Base-by-base conservation (phyloP, 2,888 invertebrate species). In the Eucriotettix oculatus region DNA sequence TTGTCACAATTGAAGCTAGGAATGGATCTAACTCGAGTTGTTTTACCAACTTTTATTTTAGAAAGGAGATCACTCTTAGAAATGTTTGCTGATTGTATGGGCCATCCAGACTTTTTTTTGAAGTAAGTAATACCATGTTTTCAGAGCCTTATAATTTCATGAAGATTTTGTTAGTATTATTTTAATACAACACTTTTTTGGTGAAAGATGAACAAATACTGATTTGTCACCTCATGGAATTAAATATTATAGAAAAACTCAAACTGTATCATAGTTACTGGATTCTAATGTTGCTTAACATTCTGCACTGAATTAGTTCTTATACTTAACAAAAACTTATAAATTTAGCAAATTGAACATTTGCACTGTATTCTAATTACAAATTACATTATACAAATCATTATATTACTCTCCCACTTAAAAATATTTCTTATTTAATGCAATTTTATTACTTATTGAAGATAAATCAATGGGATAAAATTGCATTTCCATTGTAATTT, bases 1-100 rank as follows among this genome's bases (percentile, higher is more conserved):
- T 68, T 77, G 52, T 75, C 75, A 29, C 76, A 76, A 65, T 71
- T 77, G 61, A 75, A 76, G 65, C 70, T 77, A 17, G 77, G 77
- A 62, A 76, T 75, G 75, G 77, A 78, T 67, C 71, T 78, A 57
- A 78, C 77, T 1, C 71, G 73, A 68, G 75, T 76, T 60, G 62
- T 66, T 10, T 67, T 77, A 56, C 77, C 77, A 44, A 75, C 76
- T 16, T 77, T 76, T 66, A 74, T 78, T 56, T 66, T 76, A 59
- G 76, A 78, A 65, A 69, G 71, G 58, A 67, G 75, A 10, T 77
- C 76, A 10, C 66, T 78, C n/a, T 68, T 77, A 52, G 77, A 77
- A 67, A 71, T 75, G 72, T 75, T 75, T 70, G 75, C 76, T 16
- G 76, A 77, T 66, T 75, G 73, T 65, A 73, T 76, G 71, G 73